Evolutionary conservation across 2,113 vertebrate species (phyloP), one percentile per base, ranked within the genome.

Genomic region (Ictalurus punctatus): DNA sequence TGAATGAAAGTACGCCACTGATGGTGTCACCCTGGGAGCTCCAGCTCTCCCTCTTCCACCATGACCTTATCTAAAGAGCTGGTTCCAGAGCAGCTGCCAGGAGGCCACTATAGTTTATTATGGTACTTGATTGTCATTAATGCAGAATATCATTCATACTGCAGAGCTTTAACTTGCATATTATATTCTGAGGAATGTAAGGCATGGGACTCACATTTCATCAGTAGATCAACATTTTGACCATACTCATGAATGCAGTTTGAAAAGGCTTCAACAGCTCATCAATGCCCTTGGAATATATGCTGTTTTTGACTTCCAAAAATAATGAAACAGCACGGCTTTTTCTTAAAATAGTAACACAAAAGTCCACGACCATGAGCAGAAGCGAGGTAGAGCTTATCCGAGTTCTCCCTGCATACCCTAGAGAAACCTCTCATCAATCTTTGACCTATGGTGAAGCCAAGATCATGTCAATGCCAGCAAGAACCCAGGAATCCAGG

Each of bases 401-500:
- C 25, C n/a, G 71, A 58, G 67, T 69, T 16, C 30, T 88, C 84
- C 83, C 87, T 37, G 67, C 40, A 74, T 76, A 76, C 65, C 85
- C 65, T 27, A 83, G 44, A 83, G 65, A 86, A 73, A 71, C 23
- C 16, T 65, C 58, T 90, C 80, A 91, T 91, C 73, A 89, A 89
- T 88, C 91, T 88, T 58, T 79, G 83, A 56, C n/a, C 58, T 69
- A 58, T 34, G 54, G 82, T 86, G 67, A 85, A 83, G 89, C 86
- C 89, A 86, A 86, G 48, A 54, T 61, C 69, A 84, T 87, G 73
- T 84, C 89, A 84, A 65, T 89, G 84, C 91, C 89, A 88, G 65
- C 85, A 86, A 71, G 82, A 86, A 85, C 81, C 54, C 86, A 56
- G 67, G 85, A 93, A 92, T 91, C 78, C 91, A 91, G 90, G 91